Evolutionary conservation across 2,113 vertebrate genomes (phyloP).

Genomic region (Nibea albiflora): DNA sequence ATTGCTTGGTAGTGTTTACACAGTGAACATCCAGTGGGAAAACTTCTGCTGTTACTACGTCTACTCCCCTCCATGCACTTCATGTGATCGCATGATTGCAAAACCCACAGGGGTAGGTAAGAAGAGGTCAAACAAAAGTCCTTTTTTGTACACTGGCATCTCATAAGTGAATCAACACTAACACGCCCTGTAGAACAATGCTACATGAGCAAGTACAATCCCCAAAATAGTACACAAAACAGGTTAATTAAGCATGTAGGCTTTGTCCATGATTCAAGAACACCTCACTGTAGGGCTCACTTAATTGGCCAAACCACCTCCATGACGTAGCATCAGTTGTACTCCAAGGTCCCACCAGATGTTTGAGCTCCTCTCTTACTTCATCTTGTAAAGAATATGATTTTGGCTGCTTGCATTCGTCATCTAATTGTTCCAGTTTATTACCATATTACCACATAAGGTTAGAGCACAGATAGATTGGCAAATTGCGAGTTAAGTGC

Average conservation of each 20-base stretch:
- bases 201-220: background rate
- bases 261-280: slow-evolving; percentile 7
- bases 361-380: background rate
- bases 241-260: slow-evolving; percentile 28
- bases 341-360: background rate
- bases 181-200: slow-evolving; percentile 17
- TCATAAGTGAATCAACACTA: slow-evolving; percentile 36
- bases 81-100: slow-evolving; percentile 66
- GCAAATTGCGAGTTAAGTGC: background rate
- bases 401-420: background rate
- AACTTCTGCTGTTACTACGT: slow-evolving; percentile 57
- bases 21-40: slow-evolving; percentile 64
- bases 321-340: background rate
- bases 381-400: background rate
- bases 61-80: slow-evolving; percentile 40
- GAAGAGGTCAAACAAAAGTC: slow-evolving; percentile 53
- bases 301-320: background rate
- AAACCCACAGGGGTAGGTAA: slow-evolving; percentile 53
- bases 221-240: background rate
- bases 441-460: background rate
- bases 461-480: background rate
- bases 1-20: slow-evolving; percentile 66
- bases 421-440: background rate
- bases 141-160: slow-evolving; percentile 31
- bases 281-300: background rate